Percentiles rank a stretch among this genome's conserved stretches.
These are phyloP conservation scores for Theristicus caerulescens DNA, from an alignment of 2,113 vertebrate species.

Conservation along the genomic window DNA sequence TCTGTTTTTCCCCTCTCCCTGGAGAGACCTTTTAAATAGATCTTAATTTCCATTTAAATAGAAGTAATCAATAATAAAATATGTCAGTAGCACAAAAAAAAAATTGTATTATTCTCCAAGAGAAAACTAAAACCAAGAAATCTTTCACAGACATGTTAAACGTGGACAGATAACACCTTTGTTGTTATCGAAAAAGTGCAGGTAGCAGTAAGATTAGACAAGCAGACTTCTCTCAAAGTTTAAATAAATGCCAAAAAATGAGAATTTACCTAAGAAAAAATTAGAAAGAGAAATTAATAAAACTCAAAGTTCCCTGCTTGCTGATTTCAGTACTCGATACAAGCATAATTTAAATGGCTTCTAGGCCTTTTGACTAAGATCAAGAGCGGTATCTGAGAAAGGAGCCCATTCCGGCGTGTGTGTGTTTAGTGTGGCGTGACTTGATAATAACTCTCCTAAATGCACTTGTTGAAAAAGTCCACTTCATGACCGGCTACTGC, in stretches of 20 bases:
- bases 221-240: background rate
- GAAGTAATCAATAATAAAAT: constrained; percentile 17
- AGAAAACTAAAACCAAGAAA: background rate
- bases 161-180: background rate
- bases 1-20: background rate
- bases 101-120: background rate
- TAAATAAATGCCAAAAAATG: background rate
- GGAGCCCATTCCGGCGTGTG: background rate
- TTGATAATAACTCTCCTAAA: background rate
- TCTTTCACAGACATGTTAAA: background rate
- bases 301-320: background rate
- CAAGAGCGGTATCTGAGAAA: background rate
- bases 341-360: background rate
- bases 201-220: background rate
- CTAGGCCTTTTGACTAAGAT: background rate
- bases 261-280: background rate
- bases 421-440: fast-evolving
- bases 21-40: background rate
- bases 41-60: background rate
- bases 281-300: background rate
- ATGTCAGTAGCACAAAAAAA: background rate
- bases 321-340: background rate
- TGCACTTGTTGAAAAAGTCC: background rate
- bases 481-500: fast-evolving
- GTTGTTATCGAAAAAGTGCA: background rate